Evolutionary conservation across 2,113 vertebrate genomes (phyloP).

Genomic region (Entomyzon cyanotis): DNA sequence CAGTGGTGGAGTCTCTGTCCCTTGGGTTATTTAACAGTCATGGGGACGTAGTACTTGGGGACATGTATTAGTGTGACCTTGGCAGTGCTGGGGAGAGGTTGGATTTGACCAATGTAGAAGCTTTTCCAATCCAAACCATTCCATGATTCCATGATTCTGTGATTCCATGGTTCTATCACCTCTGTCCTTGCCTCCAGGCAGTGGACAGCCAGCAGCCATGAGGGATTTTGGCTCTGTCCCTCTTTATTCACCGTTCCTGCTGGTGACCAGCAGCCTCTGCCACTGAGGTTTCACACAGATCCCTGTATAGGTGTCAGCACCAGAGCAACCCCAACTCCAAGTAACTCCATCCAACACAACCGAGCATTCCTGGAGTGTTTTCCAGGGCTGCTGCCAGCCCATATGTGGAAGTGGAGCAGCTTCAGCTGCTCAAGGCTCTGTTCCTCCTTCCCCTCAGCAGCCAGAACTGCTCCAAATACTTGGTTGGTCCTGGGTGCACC

Average conservation of each 20-base stretch:
- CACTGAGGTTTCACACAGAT: neutral
- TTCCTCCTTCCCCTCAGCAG: neutral
- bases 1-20: neutral
- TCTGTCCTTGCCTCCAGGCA: neutral
- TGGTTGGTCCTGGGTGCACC: rapidly evolving
- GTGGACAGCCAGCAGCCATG: neutral
- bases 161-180: neutral
- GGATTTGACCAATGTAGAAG: neutral
- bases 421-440: neutral
- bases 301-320: rapidly evolving
- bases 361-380: neutral
- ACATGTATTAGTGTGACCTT: neutral
- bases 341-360: neutral
- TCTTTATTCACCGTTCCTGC: neutral
- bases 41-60: neutral
- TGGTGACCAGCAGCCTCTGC: neutral
- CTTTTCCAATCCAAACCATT: neutral
- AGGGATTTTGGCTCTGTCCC: neutral
- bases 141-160: neutral
- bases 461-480: neutral
- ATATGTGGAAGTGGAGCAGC: neutral
- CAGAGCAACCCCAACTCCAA: neutral
- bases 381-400: neutral
- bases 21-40: neutral
- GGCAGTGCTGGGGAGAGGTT: neutral